These are phyloP conservation scores for Cantharis lateralis DNA, from an alignment of 2,888 invertebrate species.

Conservation along the genomic window DNA sequence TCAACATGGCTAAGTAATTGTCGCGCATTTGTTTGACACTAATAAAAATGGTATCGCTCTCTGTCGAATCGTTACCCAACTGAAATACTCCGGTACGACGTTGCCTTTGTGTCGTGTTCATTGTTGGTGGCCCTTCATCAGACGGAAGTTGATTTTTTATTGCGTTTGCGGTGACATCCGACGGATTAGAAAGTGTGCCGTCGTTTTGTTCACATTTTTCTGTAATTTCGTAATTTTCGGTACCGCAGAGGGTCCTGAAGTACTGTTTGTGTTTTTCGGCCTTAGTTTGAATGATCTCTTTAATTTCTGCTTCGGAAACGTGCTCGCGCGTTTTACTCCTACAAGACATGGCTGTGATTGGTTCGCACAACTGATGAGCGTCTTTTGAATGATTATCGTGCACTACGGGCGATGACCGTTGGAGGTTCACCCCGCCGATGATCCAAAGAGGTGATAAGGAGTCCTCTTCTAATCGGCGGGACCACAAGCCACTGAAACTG, in stretches of 20 bases:
- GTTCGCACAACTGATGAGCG: not conserved
- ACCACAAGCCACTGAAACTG: constrained; percentile 52
- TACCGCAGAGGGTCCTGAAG: constrained; percentile 41
- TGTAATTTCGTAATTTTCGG: not conserved
- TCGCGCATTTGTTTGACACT: constrained; percentile 50
- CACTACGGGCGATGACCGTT: not conserved
- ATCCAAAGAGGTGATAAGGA: constrained; percentile 42
- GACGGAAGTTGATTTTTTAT: constrained; percentile 7
- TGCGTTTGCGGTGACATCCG: constrained; percentile 3
- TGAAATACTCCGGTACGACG: constrained; percentile 50
- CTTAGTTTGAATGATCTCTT: constrained; percentile 43
- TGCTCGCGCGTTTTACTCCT: not conserved
- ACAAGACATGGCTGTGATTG: not conserved
- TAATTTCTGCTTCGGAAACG: constrained; percentile 9
- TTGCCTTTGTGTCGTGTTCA: constrained; percentile 36
- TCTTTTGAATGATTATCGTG: not conserved
- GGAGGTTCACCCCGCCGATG: not conserved
- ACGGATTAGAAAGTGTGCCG: constrained; percentile 5
- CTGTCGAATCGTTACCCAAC: constrained; percentile 32
- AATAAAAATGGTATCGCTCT: constrained; percentile 40
- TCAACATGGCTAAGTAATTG: constrained; percentile 48
- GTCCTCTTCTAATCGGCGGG: constrained; percentile 44
- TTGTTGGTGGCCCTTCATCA: constrained; percentile 17
- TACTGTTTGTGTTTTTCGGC: constrained; percentile 48
- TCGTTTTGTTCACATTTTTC: not conserved